Evolutionary conservation across 1,140 invertebrate species (phyloP).

Genomic region (Manduca sexta): DNA sequence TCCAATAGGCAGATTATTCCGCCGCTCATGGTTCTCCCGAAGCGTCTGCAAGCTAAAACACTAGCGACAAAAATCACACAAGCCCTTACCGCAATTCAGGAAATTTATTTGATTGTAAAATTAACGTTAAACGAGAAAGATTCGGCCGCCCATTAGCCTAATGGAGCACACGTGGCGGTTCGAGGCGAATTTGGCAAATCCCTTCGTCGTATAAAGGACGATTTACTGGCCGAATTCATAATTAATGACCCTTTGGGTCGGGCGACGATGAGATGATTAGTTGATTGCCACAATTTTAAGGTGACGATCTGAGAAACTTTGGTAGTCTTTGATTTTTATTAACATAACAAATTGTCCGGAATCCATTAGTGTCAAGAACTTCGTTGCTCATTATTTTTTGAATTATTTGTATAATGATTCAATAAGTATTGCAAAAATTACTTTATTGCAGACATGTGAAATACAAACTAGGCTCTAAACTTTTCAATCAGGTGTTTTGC

Average conservation of each 20-base stretch:
- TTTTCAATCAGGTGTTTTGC: no score
- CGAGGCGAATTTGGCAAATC: constrained; percentile 32
- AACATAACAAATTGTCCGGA: no score
- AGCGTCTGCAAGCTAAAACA: no score
- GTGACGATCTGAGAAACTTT: background rate
- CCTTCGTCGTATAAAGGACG: constrained; percentile 46
- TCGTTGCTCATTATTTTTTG: no score
- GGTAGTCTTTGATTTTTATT: no score
- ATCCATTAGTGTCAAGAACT: background rate
- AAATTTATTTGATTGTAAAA: constrained; percentile 2
- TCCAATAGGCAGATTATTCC: no score
- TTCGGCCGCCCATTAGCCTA: constrained; percentile 44
- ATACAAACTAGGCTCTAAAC: no score
- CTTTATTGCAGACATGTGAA: no score
- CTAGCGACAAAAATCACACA: background rate
- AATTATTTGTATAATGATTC: no score
- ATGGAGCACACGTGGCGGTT: constrained; percentile 48
- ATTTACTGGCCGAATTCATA: constrained; percentile 55
- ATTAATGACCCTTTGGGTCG: constrained; percentile 52
- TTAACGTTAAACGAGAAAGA: constrained; percentile 27
- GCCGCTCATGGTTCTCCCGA: no score
- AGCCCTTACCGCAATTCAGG: background rate
- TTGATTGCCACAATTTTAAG: constrained; percentile 40
- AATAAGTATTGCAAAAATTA: no score
- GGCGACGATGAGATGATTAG: constrained; percentile 39